Base-by-base conservation (phyloP, 2,797 vertebrate genomes). In the Hippopotamyrus pictus region DNA sequence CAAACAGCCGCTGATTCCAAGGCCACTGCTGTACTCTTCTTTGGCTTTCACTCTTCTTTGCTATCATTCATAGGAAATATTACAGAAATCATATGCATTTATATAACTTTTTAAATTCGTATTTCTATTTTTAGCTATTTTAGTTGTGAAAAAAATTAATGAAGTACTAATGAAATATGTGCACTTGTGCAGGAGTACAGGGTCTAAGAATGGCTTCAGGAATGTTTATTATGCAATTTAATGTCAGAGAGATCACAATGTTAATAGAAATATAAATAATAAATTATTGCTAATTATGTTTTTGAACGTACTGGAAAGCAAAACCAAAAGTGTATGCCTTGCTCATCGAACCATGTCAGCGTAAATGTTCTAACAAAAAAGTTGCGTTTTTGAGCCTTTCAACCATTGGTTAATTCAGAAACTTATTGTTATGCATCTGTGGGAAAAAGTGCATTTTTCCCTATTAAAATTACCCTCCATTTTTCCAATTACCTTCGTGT, bases 71-170 rank as follows among this genome's bases (percentile, higher is more conserved):
- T 14, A 87, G 53, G 33, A 41, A 44, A 59, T 57, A 92, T 93
- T 53, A 51, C 91, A 37, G 29, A 33, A 33, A 37, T 73, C 65
- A 14, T 37, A 54, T 48, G 33, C 90, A 88, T 93, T 93, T 93
- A 90, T 92, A 91, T 90, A 91, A 91, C 89, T 54, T 62, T 19
- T 0, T 46, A 59, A 57, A 51, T 59, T 92, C 93, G 91, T 53
- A 90, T 92, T 91, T 91, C 82, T 92, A 46, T 87, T 19, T 22
- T 59, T 59, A 12, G 33, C 11, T 14, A 59, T 57, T 83, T 57
- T 73, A 54, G 50, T 53, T 50, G 73, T 41, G 25, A 37, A 54
- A 44, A 6, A n/a, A 7, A 6, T 33, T 25, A 50, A 62, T 65
- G 14, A 48, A 37, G n/a, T 53, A 44, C 73, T 51, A 83, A 50